A percentile compares a stretch with the other conserved stretches of the same genome.
These are phyloP conservation scores for Phrynosoma blainvillii DNA, from an alignment of 2,113 vertebrate genomes.

Conservation along the genomic window DNA sequence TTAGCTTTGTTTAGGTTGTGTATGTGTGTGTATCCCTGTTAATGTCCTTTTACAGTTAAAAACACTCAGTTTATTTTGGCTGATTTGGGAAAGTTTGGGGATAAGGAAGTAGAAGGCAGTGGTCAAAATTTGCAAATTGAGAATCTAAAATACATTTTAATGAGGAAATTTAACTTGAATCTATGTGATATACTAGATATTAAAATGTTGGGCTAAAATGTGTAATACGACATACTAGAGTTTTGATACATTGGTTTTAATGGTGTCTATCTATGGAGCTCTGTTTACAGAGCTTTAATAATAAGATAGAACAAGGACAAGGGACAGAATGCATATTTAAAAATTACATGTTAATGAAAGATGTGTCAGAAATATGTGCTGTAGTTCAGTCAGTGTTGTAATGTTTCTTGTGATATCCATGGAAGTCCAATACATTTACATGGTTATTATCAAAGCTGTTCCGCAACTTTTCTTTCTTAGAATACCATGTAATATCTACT, in stretches of 20 bases:
- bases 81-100: too few relatives aligned
- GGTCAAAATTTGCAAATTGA: neutral
- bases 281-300: constrained; percentile 20
- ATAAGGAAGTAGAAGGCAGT: neutral
- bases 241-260: neutral
- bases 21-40: too few relatives aligned
- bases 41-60: neutral
- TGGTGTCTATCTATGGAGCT: neutral
- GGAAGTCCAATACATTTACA: constrained; percentile 67
- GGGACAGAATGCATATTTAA: neutral
- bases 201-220: neutral
- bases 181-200: constrained; percentile 4
- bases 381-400: constrained; percentile 52
- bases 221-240: neutral
- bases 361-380: constrained; percentile 9
- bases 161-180: neutral
- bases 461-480: constrained; percentile 92
- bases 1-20: neutral
- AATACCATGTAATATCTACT: constrained; percentile 99
- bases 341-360: constrained; percentile 14
- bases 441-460: constrained; percentile 82
- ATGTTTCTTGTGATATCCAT: constrained; percentile 66
- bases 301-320: constrained; percentile 69
- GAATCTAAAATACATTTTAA: neutral
- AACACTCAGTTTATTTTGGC: neutral